Conservation (phyloP, 2,888 invertebrate species). For the Rhamphomyia laevipes region DNA sequence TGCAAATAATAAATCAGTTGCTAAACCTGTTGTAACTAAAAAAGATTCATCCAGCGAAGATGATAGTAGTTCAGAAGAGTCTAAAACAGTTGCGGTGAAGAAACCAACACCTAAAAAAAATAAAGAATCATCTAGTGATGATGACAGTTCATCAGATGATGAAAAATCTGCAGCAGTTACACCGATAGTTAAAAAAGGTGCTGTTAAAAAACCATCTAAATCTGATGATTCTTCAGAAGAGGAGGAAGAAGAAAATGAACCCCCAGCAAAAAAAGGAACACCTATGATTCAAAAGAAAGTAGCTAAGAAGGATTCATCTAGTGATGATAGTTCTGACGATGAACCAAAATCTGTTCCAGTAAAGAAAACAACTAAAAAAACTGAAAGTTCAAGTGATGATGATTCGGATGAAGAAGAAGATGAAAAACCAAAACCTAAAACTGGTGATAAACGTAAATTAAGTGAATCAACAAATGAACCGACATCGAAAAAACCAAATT, state of each 20-base stretch:
- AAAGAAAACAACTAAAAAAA: conserved; percentile 18
- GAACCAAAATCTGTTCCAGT: neutral
- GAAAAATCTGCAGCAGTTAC: conserved; percentile 4
- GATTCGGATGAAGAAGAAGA: conserved; percentile 27
- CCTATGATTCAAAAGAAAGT: conserved; percentile 5
- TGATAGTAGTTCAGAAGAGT: conserved; percentile 14
- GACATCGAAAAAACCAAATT: conserved; percentile 43
- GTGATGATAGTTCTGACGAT: conserved; percentile 35
- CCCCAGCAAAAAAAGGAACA: conserved; percentile 16
- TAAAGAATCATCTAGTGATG: conserved; percentile 22
- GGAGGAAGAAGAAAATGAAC: conserved; percentile 12
- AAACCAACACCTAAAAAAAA: neutral
- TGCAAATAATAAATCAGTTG: conserved; percentile 11
- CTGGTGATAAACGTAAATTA: conserved; percentile 37
- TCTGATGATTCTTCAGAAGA: conserved; percentile 10
- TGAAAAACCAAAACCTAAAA: conserved; percentile 20
- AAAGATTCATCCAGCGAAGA: conserved; percentile 13
- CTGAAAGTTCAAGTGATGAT: conserved; percentile 23
- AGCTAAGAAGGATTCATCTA: conserved; percentile 17
- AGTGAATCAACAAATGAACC: conserved; percentile 20
- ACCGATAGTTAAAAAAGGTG: conserved; percentile 5
- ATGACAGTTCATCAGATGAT: conserved; percentile 29
- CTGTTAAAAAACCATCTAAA: conserved; percentile 10
- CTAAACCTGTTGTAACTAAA: conserved; percentile 13
- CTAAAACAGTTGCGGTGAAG: neutral